A percentile compares a stretch with the other conserved stretches of the same genome.
phyloP scores from a whole-genome alignment of 92 coral and sea anemone genomes.

The Parazoanthus atlanticus region DNA sequence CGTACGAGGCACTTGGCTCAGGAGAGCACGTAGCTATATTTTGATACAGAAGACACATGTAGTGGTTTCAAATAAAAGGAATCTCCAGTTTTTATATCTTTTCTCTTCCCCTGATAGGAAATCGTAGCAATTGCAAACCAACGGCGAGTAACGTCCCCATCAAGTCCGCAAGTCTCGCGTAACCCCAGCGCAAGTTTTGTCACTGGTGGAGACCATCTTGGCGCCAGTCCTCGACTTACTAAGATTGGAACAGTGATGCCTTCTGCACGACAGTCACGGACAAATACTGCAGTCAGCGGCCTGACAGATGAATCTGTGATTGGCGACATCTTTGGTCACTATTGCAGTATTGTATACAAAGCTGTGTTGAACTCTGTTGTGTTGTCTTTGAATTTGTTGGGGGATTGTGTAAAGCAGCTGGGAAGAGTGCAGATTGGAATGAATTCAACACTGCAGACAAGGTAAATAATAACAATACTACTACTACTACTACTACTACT shows the following conservation, averaged over 20 bases:
- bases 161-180: conserved; percentile 82
- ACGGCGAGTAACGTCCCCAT: conserved; percentile 88
- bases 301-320: conserved; percentile 95
- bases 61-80: too few species aligned
- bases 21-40: too few species aligned
- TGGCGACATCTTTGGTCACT: conserved; percentile 95
- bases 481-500: too few species aligned
- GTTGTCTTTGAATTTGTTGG: conserved; percentile 77
- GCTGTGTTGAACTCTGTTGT: conserved; percentile 77
- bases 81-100: too few species aligned
- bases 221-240: conserved; percentile 67
- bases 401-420: conserved; percentile 89
- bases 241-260: conserved; percentile 81
- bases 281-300: conserved; percentile 93
- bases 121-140: conserved; percentile 85
- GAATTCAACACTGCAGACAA: conserved; percentile 52
- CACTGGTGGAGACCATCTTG: conserved; percentile 57
- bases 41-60: too few species aligned
- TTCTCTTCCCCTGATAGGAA: conserved; percentile 62
- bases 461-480: conserved; percentile 22
- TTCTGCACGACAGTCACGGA: conserved; percentile 77
- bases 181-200: conserved; percentile 75
- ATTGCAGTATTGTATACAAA: conserved; percentile 87
- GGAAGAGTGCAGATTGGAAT: conserved; percentile 81
- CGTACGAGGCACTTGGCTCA: too few species aligned